Base-by-base conservation (phyloP, 2,888 invertebrate genomes). In the Pyralis farinalis region DNA sequence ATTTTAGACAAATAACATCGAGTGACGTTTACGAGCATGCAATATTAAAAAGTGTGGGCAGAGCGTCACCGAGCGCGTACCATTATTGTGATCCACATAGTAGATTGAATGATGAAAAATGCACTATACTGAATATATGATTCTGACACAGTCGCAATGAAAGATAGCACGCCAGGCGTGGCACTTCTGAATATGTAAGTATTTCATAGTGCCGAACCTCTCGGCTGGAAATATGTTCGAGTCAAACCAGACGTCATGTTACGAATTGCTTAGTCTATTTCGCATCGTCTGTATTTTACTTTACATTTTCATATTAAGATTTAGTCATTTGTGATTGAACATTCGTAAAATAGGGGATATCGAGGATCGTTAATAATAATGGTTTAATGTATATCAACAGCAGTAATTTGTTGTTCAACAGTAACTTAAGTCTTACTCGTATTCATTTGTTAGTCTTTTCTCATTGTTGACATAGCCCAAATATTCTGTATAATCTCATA, bases 61-160 rank as follows among this genome's bases (percentile, higher is more conserved):
- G 40, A 60, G 49, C 22, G 36, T 27, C 41, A 37, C 59, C 56
- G 47, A 52, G 57, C 31, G 52, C 20, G 50, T 30, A 54, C 47
- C 61, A 47, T 53, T 55, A 58, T 59, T 61, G 58, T 61, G 49
- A 60, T 58, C 50, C 55, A 55, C 58, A 58, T 53, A 54, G 62
- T 58, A 73, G 69, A 80, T 77, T 79, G 74, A 72, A 68, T 71
- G 63, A 71, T 81, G 71, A 77, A 80, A 81, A 75, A 82, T 83
- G 74, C 71, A 83, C 62, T 57, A n/a, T n/a, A n/a, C 12, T 16
- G 37, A 37, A 37, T 40, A 37, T 46, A 40, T 37, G 43, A 42
- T 36, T 44, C 36, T 32, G 39, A 36, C 46, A 39, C 39, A 34
- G 39, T 33, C 21, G 28, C 44, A 7, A 28, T 29, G 37, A 37